Percentiles rank a stretch among this genome's conserved stretches.
Conservation (phyloP, 2,797 vertebrate genomes). For the Sebastes elongatus region DNA sequence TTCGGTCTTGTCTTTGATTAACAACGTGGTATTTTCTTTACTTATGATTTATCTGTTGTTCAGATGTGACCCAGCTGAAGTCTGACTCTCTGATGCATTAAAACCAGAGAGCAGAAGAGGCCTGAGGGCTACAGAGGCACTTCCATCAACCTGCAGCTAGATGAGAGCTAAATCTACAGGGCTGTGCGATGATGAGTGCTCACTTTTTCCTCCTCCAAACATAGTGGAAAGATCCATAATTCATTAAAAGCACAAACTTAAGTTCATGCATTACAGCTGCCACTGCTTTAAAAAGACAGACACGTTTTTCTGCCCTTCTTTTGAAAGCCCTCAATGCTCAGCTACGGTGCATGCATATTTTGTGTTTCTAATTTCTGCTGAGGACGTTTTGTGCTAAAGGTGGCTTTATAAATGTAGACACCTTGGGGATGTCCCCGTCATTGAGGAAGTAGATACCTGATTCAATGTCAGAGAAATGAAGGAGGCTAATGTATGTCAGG, state of each 20-base stretch:
- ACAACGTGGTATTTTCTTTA: background rate
- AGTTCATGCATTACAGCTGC: slow-evolving; percentile 45
- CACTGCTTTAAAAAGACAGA: slow-evolving; percentile 39
- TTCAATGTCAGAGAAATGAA: slow-evolving; percentile 23
- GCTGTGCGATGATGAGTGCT: slow-evolving; percentile 49
- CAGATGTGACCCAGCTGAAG: slow-evolving; percentile 30
- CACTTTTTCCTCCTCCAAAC: slow-evolving; percentile 41
- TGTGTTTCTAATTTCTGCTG: slow-evolving; percentile 3
- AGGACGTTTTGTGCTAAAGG: background rate
- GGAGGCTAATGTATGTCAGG: slow-evolving; percentile 7
- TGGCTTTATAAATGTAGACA: background rate
- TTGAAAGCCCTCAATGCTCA: background rate
- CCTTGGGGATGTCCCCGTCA: background rate
- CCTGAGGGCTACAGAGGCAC: slow-evolving; percentile 46
- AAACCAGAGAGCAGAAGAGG: slow-evolving; percentile 44
- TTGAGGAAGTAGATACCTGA: background rate
- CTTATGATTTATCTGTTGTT: slow-evolving; percentile 8
- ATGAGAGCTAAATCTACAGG: slow-evolving; percentile 42
- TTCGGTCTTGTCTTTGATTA: background rate
- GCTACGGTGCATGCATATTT: background rate
- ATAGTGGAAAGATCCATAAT: slow-evolving; percentile 59
- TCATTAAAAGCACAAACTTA: slow-evolving; percentile 54
- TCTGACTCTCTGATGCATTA: slow-evolving; percentile 43
- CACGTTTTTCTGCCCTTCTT: slow-evolving; percentile 14
- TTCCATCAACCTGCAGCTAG: slow-evolving; percentile 55